Base-by-base conservation (phyloP, 2,888 invertebrate species). In the Cephus rjabovi region DNA sequence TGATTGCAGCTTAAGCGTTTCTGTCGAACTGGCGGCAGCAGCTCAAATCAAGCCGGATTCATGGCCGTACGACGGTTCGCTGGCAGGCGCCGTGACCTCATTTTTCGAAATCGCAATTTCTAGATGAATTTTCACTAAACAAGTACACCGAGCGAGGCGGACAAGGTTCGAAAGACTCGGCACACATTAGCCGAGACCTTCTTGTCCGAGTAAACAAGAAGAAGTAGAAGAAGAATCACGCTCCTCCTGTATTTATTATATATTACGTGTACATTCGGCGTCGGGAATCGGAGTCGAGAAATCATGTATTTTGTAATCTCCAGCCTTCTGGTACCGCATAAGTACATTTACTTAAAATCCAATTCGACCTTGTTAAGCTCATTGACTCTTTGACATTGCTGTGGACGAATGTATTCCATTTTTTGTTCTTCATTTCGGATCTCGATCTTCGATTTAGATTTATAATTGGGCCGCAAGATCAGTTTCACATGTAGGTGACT, bases 61-160 rank as follows among this genome's bases (percentile, higher is more conserved):
- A 71, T 34, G 71, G 34, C 31, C 33, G 71, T 34, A 34, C 71
- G 71, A 71, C 71, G 71, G 71, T 33, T 31, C 23, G 71, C 71
- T 34, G 71, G 34, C 71, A 34, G 71, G 85, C 86, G 87, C 85
- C 88, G 87, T 89, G 88, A 88, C 86, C 82, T 89, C 89, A 88
- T 88, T 89, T 90, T 89, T 89, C 87, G 87, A 86, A 87, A 87
- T 86, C 87, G 86, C 87, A 85, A 86, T 86, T 88, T 88, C 87
- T 91, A 91, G 91, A 85, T 87, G 86, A 90, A 90, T 89, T 91
- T 87, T 90, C 88, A 87, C 87, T 90, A 89, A 87, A 86, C 86
- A 87, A 86, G 87, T 83, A 85, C 84, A 85, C 83, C 82, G 81
- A 79, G 76, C 80, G 80, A 74, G 76, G 69, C 77, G 76, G 78